Percentiles rank a stretch among this genome's conserved stretches.
phyloP scores from a whole-genome alignment of 2,113 vertebrate species.

The Neoarius graeffei region DNA sequence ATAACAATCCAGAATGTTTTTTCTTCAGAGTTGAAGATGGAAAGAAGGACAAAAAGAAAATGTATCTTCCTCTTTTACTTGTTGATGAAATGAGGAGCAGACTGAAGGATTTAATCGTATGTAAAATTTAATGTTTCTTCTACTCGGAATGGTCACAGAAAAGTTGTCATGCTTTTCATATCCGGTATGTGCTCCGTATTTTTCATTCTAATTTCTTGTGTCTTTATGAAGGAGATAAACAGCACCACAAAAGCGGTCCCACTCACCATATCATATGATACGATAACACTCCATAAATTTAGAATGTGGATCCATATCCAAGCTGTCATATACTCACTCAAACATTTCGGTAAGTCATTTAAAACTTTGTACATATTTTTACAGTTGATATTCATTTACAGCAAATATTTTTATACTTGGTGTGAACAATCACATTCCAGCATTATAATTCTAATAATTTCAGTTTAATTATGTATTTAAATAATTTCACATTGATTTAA shows the following conservation, averaged over 20 bases:
- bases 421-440: neutral
- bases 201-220: neutral
- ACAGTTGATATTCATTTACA: neutral
- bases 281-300: conserved; percentile 87
- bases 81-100: conserved; percentile 93
- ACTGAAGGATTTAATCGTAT: conserved; percentile 90
- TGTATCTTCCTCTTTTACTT: conserved; percentile 95
- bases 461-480: neutral
- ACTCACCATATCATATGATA: conserved; percentile 89
- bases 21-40: conserved; percentile 84
- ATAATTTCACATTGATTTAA: conserved; percentile 21
- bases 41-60: conserved; percentile 82
- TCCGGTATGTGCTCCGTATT: neutral
- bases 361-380: neutral
- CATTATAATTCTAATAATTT: neutral
- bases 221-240: conserved; percentile 83
- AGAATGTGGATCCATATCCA: conserved; percentile 97
- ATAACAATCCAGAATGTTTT: neutral
- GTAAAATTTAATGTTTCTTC: conserved; percentile 43
- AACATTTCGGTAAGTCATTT: conserved; percentile 85
- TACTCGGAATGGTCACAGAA: conserved; percentile 5
- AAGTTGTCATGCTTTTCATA: neutral
- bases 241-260: conserved; percentile 82
- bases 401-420: neutral
- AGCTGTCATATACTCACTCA: conserved; percentile 89